Conservation (phyloP, 30 jellyfish, hydroid and myxozoan species). For the Aurelia coerulea region DNA sequence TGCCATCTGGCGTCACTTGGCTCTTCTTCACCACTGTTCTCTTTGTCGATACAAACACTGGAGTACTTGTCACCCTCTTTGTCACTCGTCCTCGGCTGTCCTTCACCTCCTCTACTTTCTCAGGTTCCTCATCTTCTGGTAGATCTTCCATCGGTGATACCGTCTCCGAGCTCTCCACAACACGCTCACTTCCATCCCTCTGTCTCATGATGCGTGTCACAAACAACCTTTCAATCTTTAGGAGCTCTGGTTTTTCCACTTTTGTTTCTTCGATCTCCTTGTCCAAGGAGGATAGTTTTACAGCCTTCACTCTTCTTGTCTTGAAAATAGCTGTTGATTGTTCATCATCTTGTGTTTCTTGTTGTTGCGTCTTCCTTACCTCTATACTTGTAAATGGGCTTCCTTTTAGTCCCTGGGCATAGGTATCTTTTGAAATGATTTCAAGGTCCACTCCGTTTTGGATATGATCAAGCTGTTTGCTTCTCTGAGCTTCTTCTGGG, state of each 20-base stretch:
- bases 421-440: background rate
- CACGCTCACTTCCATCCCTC: slow-evolving; percentile 78
- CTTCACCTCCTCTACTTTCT: slow-evolving; percentile 56
- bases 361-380: background rate
- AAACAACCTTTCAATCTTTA: slow-evolving; percentile 63
- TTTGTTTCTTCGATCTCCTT: background rate
- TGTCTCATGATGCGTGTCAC: slow-evolving; percentile 74
- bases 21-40: slow-evolving; percentile 57
- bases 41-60: slow-evolving; percentile 69
- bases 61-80: slow-evolving; percentile 61
- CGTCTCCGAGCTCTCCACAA: slow-evolving; percentile 68
- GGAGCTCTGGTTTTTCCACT: slow-evolving; percentile 19
- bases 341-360: background rate
- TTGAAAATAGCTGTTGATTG: background rate
- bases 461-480: no score
- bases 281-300: slow-evolving; percentile 29
- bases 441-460: no score
- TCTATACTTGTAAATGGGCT: slow-evolving; percentile 40
- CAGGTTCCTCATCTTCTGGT: slow-evolving; percentile 79
- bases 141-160: slow-evolving; percentile 70
- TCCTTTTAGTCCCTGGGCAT: slow-evolving; percentile 6
- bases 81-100: slow-evolving; percentile 66
- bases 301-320: slow-evolving; percentile 13
- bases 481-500: no score
- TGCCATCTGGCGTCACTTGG: slow-evolving; percentile 82